A percentile compares a stretch with the other conserved stretches of the same genome.
Conservation (phyloP, 2,888 invertebrate species). For the Aleiodes alternator region DNA sequence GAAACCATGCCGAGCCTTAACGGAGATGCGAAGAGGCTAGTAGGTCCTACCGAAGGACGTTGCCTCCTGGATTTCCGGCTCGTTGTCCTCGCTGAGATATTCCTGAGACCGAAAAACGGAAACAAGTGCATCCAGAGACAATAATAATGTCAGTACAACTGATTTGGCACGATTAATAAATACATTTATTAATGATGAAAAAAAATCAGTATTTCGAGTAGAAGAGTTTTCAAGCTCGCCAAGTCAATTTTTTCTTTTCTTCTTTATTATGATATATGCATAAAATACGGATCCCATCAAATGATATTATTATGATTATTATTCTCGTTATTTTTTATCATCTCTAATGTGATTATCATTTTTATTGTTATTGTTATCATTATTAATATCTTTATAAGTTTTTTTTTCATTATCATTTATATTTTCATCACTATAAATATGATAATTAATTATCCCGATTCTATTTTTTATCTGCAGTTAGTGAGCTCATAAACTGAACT, state of each 20-base stretch:
- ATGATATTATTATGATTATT: too few relatives aligned
- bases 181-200: slow-evolving; percentile 60
- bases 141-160: slow-evolving; percentile 66
- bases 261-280: too few relatives aligned
- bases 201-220: slow-evolving; percentile 46
- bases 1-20: slow-evolving; percentile 29
- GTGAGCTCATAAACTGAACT: slow-evolving; percentile 46
- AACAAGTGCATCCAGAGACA: slow-evolving; percentile 72
- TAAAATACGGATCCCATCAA: too few relatives aligned
- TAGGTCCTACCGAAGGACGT: slow-evolving; percentile 68
- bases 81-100: slow-evolving; percentile 69
- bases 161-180: slow-evolving; percentile 64
- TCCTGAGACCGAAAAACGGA: slow-evolving; percentile 72
- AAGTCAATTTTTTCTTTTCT: slow-evolving; percentile 8
- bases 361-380: too few relatives aligned
- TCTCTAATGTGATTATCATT: too few relatives aligned
- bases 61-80: slow-evolving; percentile 68
- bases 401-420: too few relatives aligned
- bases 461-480: not conserved
- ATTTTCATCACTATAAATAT: not conserved
- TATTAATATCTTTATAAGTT: too few relatives aligned
- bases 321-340: too few relatives aligned
- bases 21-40: slow-evolving; percentile 53
- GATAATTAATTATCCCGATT: not conserved
- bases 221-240: slow-evolving; percentile 41